Conservation (phyloP, 2,113 vertebrate species). For the Dasypus novemcinctus region DNA sequence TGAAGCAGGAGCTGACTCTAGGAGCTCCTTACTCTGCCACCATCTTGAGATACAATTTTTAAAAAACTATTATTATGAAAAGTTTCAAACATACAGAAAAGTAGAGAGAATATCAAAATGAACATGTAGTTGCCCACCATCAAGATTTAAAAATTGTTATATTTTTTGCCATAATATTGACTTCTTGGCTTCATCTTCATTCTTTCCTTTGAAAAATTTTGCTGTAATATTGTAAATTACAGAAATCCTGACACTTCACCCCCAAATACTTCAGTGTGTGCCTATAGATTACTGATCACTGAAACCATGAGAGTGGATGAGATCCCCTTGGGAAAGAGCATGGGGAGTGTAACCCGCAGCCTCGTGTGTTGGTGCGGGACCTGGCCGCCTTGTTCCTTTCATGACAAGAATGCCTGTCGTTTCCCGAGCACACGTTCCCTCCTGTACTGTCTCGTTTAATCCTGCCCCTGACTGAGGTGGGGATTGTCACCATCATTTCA, state of each 20-base stretch:
- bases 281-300: neutral
- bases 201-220: neutral
- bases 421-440: rapidly evolving
- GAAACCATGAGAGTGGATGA: neutral
- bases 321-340: neutral
- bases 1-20: too few species aligned
- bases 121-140: neutral
- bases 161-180: neutral
- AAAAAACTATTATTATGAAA: neutral
- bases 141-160: neutral
- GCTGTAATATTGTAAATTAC: neutral
- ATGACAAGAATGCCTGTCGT: neutral
- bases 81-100: neutral
- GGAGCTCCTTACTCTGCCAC: too few species aligned
- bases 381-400: neutral
- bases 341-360: neutral
- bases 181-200: neutral
- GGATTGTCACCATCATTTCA: neutral
- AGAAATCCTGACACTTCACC: neutral
- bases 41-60: neutral
- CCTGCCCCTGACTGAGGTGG: neutral
- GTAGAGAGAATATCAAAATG: neutral
- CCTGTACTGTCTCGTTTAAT: rapidly evolving
- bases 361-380: neutral
- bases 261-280: neutral